Percentiles rank a stretch among this genome's conserved stretches.
Evolutionary conservation across 2,888 invertebrate genomes (phyloP).

Genomic region (Eupithecia dodoneata): DNA sequence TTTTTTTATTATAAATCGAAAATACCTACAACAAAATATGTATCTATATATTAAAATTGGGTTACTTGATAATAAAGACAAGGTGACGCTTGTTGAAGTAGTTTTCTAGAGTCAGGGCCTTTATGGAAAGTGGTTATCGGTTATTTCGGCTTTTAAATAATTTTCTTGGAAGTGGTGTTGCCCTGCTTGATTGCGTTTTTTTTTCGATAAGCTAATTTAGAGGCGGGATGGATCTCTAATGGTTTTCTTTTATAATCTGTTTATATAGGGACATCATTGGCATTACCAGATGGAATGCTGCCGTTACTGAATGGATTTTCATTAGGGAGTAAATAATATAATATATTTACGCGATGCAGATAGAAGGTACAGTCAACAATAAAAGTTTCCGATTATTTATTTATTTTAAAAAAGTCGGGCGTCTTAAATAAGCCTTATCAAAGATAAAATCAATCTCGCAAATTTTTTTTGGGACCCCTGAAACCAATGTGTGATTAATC

Average conservation of each 20-base stretch:
- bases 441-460: too few species aligned
- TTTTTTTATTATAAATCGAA: too few species aligned
- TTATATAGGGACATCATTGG: neutral
- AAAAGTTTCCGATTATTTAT: neutral
- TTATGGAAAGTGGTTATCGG: constrained; percentile 6
- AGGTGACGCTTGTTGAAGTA: neutral
- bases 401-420: neutral
- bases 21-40: too few species aligned
- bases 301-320: neutral
- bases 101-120: neutral
- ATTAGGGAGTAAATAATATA: neutral
- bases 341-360: neutral
- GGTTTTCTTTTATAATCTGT: neutral
- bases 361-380: neutral
- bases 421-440: too few species aligned
- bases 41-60: too few species aligned
- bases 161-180: constrained; percentile 11
- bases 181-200: neutral
- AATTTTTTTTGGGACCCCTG: too few species aligned
- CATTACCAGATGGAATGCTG: neutral
- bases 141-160: constrained; percentile 12
- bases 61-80: too few species aligned
- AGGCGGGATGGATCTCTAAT: neutral
- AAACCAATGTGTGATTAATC: too few species aligned
- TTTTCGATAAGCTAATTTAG: constrained; percentile 2